Base-by-base conservation (phyloP, 1,140 invertebrate genomes). In the Centruroides vittatus region DNA sequence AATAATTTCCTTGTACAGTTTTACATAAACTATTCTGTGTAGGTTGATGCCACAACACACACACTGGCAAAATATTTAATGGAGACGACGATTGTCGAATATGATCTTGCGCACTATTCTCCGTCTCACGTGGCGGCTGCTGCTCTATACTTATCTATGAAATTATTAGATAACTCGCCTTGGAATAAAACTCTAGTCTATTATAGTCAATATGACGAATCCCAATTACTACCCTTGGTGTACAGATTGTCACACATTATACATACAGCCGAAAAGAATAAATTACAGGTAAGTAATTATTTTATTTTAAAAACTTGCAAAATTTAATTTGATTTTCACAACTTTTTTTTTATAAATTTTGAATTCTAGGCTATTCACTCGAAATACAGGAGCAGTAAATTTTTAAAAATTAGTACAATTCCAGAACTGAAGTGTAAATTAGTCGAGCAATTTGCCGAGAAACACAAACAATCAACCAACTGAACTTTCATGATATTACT, bases 61-160 rank as follows among this genome's bases (percentile, higher is more conserved):
- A 84, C 83, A 55, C 75, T 95, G 71, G 90, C 90, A 7, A 98
- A 98, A 76, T 98, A 94, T 72, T 82, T 98, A 57, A 80, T 93
- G 67, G 94, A 98, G 73, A 73, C 97, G 41, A 80, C 84, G 61
- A 74, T 94, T 50, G 73, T 92, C 12, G 84, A 94, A 52, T 93
- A 94, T 71, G 78, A 84, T 47, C 80, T 93, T 75, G 82, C 82
- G 41, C 85, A 90, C 70, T 81, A 86, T 69, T 76, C 78, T 58
- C 92, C 94, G 5, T 97, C 93, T 11, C 65, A 82, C n/a, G 74
- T 86, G 50, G 86, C 88, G 55, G 86, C 86, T 59, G 83, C 82
- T 52, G 80, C 85, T 47, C 74, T 88, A 53, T 88, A 82, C 73
- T 74, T 90, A 41, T 79, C 86, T 46, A 77, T 85, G 56, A 75